These are phyloP conservation scores for Abrostola triplasia DNA, from an alignment of 2,888 invertebrate species.

Conservation along the genomic window DNA sequence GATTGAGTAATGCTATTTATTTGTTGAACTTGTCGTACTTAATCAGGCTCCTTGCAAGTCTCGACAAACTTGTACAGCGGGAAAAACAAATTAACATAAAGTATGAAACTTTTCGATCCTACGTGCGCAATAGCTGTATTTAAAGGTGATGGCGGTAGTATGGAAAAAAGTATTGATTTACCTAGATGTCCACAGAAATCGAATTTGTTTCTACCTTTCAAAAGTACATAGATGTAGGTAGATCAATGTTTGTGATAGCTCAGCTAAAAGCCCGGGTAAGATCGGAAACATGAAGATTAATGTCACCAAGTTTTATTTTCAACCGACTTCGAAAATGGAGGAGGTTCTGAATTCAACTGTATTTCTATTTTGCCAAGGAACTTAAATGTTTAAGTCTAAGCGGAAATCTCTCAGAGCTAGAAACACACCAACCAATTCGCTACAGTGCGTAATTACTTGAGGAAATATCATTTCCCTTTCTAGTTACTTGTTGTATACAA, in stretches of 20 bases:
- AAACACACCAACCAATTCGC: conserved; percentile 12
- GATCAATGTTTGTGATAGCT: no score
- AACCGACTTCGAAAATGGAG: no score
- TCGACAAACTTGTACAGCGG: conserved; percentile 38
- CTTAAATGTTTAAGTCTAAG: conserved; percentile 9
- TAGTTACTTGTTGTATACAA: conserved; percentile 4
- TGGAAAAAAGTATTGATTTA: conserved; percentile 45
- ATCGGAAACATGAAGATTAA: conserved; percentile 2
- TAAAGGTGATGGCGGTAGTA: conserved; percentile 47
- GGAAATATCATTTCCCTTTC: conserved; percentile 11
- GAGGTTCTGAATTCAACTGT: no score
- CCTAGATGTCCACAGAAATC: conserved; percentile 21
- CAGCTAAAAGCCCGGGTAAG: no score
- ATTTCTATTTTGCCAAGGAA: conserved; percentile 12
- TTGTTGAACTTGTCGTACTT: conserved; percentile 48
- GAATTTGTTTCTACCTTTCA: no score
- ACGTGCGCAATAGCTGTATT: conserved; percentile 53
- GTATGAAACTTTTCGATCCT: conserved; percentile 51
- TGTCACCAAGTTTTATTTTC: no score
- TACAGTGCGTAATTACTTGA: conserved; percentile 11
- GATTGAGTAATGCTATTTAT: conserved; percentile 45
- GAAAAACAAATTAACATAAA: conserved; percentile 61
- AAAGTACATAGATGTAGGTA: no score
- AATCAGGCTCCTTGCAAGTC: conserved; percentile 43
- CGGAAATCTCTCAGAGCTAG: conserved; percentile 5